Percentiles rank a stretch among this genome's conserved stretches.
phyloP scores from a whole-genome alignment of 1,140 invertebrate genomes.

The Bombus pascuorum region DNA sequence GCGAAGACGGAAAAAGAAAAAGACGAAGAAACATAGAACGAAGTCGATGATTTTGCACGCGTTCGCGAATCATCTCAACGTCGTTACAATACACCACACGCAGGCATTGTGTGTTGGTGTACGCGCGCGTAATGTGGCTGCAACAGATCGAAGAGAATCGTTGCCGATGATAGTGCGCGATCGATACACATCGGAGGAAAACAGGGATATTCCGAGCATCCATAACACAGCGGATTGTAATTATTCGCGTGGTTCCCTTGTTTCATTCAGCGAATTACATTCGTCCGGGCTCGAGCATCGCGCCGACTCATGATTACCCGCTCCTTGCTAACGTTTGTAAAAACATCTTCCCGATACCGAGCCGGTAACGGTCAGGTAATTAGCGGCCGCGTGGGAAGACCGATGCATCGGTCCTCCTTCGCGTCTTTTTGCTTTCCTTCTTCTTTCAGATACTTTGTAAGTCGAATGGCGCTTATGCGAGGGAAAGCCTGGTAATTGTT shows the following conservation, averaged over 20 bases:
- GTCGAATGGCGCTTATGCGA: background rate
- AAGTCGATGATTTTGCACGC: conserved; percentile 45
- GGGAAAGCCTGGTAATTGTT: background rate
- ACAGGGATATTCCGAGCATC: conserved; percentile 2
- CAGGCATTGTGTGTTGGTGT: conserved; percentile 18
- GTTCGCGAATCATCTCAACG: conserved; percentile 58
- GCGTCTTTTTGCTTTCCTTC: background rate
- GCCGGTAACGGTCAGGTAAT: conserved; percentile 43
- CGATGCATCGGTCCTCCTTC: conserved; percentile 25
- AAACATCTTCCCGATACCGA: conserved; percentile 42
- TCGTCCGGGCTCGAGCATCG: conserved; percentile 2
- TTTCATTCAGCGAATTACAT: conserved; percentile 5
- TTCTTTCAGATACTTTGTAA: background rate
- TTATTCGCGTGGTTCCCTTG: conserved; percentile 25
- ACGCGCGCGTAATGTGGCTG: background rate
- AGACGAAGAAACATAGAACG: background rate
- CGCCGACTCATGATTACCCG: conserved; percentile 45
- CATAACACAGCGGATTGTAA: background rate
- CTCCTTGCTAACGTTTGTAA: conserved; percentile 38
- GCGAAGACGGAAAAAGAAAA: background rate
- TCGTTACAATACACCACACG: conserved; percentile 44
- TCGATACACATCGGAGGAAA: conserved; percentile 47
- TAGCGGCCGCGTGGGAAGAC: conserved; percentile 51
- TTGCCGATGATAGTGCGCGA: conserved; percentile 58
- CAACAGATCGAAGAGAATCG: conserved; percentile 31